Evolutionary conservation across 2,113 vertebrate genomes (phyloP), one percentile per base, ranked within the genome.

Genomic region (Illadopsis cleaveri): DNA sequence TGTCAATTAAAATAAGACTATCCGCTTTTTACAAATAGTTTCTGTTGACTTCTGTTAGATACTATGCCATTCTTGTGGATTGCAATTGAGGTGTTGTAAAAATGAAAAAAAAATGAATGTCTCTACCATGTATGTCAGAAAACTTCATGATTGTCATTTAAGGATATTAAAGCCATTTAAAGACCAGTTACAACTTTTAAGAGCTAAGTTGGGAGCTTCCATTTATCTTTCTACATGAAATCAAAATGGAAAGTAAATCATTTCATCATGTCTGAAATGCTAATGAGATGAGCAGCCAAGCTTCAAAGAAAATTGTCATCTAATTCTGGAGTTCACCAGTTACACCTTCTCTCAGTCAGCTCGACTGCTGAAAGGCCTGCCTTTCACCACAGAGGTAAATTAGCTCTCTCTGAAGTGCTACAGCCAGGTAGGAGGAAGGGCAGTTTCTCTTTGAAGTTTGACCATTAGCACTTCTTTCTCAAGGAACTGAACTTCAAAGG

Each of bases 371-470:
- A 85, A 84, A 83, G 62, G 56, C 60, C 85, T 91, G 60, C 53
- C 66, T 95, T 96, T 95, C 87, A 75, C 91, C 51, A 64, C 20
- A 60, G 62, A 91, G 77, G 82, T 77, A 96, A 96, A 97, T 97
- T 95, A 95, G 27, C 38, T 81, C 19, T 77, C 90, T 96, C 83
- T 96, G 94, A 97, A 96, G 71, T 89, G 16, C 71, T 96, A 14
- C 81, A 69, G 58, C 83, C 83, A 92, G 87, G 78, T 85, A 93
- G 73, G 66, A 89, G 73, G 66, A 89, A 96, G 86, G 91, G 70
- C 81, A 85, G 20, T 27, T 96, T 96, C 64, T 76, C 92, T 96
- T 97, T 97, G 97, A 97, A 95, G 94, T 94, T 87, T 87, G 89
- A 90, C 91, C 82, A 95, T 82, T 88, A 96, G 73, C 58, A 23